phyloP scores from a whole-genome alignment of 2,888 invertebrate species.

The Apomyelois bistriatella region DNA sequence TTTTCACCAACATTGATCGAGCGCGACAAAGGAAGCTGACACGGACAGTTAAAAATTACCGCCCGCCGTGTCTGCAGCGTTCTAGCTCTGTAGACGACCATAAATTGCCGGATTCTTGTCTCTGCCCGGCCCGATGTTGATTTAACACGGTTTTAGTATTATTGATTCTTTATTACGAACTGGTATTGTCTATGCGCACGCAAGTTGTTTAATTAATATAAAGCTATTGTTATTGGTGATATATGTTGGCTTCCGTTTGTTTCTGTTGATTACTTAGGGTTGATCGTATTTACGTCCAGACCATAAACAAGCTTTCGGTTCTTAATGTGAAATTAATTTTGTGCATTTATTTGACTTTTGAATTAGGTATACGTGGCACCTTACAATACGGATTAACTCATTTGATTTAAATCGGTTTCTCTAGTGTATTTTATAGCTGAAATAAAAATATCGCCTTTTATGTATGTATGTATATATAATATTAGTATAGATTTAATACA shows the following conservation, averaged over 20 bases:
- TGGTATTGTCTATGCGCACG: conserved; percentile 68
- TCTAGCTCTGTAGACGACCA: conserved; percentile 57
- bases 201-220: conserved; percentile 73
- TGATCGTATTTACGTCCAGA: conserved; percentile 3
- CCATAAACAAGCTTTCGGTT: neutral
- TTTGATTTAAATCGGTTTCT: too few relatives aligned
- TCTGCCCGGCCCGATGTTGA: conserved; percentile 76
- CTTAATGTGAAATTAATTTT: conserved; percentile 3
- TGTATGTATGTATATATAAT: too few relatives aligned
- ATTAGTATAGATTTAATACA: too few relatives aligned
- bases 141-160: conserved; percentile 79
- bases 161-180: conserved; percentile 77
- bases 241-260: conserved; percentile 34
- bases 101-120: conserved; percentile 78
- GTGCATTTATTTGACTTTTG: neutral
- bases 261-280: conserved; percentile 19
- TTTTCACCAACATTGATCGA: conserved; percentile 20
- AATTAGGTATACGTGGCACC: neutral
- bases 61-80: conserved; percentile 45
- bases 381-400: neutral
- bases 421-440: too few relatives aligned
- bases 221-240: conserved; percentile 52
- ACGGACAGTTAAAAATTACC: conserved; percentile 51
- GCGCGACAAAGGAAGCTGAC: conserved; percentile 33
- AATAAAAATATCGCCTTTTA: too few relatives aligned